Conservation (phyloP, 2,888 invertebrate species). For the Andrena praecox region DNA sequence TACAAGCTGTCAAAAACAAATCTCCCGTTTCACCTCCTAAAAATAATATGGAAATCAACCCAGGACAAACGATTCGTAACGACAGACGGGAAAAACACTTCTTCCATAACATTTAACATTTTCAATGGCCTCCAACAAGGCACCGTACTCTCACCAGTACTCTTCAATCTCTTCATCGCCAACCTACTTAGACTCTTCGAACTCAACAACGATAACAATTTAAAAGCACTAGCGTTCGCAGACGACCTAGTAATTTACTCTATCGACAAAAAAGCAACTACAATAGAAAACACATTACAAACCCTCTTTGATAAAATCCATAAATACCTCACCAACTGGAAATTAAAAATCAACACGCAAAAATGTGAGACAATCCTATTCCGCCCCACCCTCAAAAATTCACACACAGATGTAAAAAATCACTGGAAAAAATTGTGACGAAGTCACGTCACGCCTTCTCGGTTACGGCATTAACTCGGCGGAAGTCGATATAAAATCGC, state of each 20-base stretch:
- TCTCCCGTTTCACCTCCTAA: slow-evolving; percentile 27
- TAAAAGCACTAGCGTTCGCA: slow-evolving; percentile 40
- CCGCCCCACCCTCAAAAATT: background rate
- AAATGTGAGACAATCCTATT: slow-evolving; percentile 16
- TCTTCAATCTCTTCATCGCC: slow-evolving; percentile 17
- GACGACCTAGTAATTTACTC: slow-evolving; percentile 49
- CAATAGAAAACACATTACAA: slow-evolving; percentile 22
- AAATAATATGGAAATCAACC: slow-evolving; percentile 30
- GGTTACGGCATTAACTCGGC: too few relatives aligned
- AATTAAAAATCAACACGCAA: slow-evolving; percentile 33
- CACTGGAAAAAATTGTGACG: too few relatives aligned
- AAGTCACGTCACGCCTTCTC: too few relatives aligned
- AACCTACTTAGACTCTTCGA: slow-evolving; percentile 15
- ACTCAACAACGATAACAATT: slow-evolving; percentile 3
- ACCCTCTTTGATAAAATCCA: slow-evolving; percentile 19
- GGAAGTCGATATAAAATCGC: too few relatives aligned
- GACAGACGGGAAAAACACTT: background rate
- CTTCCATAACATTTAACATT: slow-evolving; percentile 6
- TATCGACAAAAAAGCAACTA: background rate
- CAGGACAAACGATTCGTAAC: slow-evolving; percentile 23
- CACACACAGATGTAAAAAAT: too few relatives aligned
- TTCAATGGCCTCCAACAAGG: slow-evolving; percentile 10
- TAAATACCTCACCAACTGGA: slow-evolving; percentile 29
- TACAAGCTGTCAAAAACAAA: slow-evolving; percentile 43
- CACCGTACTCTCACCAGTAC: slow-evolving; percentile 2